Evolutionary conservation across 2,888 invertebrate species (phyloP).

Genomic region (Sphaeridia pumilis): DNA sequence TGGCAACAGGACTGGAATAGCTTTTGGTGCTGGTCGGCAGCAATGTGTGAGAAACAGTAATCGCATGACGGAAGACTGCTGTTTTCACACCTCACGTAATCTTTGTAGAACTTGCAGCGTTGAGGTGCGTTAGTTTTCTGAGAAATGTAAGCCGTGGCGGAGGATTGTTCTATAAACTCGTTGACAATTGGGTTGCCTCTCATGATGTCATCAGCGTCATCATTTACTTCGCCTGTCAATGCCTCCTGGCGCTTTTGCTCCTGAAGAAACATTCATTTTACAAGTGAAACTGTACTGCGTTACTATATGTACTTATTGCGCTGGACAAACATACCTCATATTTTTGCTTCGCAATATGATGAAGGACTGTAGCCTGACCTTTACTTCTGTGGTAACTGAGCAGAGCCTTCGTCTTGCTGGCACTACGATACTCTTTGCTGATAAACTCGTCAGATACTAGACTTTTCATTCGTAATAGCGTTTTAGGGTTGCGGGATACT

Average conservation of each 20-base stretch:
- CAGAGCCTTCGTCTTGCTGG: conserved; percentile 3
- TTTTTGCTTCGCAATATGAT: conserved; percentile 6
- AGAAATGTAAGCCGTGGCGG: too few relatives aligned
- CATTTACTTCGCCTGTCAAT: not conserved
- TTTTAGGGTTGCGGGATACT: conserved; percentile 5
- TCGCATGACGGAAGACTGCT: not conserved
- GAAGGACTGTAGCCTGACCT: conserved; percentile 4
- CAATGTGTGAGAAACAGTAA: not conserved
- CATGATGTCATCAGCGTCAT: not conserved
- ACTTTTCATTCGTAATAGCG: not conserved
- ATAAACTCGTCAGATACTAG: conserved; percentile 1
- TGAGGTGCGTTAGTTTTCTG: not conserved
- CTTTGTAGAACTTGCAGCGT: not conserved
- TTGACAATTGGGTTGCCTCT: not conserved
- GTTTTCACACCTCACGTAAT: not conserved
- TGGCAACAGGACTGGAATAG: conserved; percentile 5
- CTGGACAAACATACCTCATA: conserved; percentile 12
- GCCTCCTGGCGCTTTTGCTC: not conserved
- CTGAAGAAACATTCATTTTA: too few relatives aligned
- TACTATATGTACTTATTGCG: too few relatives aligned
- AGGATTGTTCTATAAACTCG: too few relatives aligned
- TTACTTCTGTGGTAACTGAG: conserved; percentile 5
- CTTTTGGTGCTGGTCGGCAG: not conserved
- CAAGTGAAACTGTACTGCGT: too few relatives aligned
- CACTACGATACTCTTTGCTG: not conserved